Conservation (phyloP, 2,888 invertebrate genomes). For the Drosophila tanythrix region DNA sequence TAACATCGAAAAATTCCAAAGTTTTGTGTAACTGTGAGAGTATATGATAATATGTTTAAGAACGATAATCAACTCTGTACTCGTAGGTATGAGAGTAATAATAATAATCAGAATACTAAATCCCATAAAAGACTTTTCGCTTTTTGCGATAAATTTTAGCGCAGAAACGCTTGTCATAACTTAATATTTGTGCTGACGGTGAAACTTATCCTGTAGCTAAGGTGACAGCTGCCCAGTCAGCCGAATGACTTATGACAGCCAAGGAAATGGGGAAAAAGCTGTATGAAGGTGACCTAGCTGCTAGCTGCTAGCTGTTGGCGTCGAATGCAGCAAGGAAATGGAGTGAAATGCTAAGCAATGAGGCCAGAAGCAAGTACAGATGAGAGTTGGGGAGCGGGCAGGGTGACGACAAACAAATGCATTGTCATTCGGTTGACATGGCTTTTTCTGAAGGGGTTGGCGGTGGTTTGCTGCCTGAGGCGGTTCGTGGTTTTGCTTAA, state of each 20-base stretch:
- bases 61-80: background rate
- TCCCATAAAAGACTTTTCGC: background rate
- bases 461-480: background rate
- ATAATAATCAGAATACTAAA: background rate
- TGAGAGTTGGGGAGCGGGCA: background rate
- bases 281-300: conserved; percentile 43
- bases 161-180: conserved; percentile 9
- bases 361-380: background rate
- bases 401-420: conserved; percentile 44
- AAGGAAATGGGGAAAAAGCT: conserved; percentile 63
- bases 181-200: conserved; percentile 13
- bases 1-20: background rate
- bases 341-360: conserved; percentile 30
- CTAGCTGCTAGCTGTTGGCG: conserved; percentile 18
- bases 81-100: background rate
- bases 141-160: conserved; percentile 3
- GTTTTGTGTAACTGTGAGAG: background rate
- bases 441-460: conserved; percentile 14
- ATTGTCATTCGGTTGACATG: conserved; percentile 53
- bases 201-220: conserved; percentile 18
- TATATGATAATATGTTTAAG: background rate
- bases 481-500: conserved; percentile 11
- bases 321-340: conserved; percentile 38
- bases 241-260: conserved; percentile 66
- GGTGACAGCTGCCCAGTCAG: conserved; percentile 60